Base-by-base conservation (phyloP, 2,797 vertebrate genomes). In the Eremophila alpestris region DNA sequence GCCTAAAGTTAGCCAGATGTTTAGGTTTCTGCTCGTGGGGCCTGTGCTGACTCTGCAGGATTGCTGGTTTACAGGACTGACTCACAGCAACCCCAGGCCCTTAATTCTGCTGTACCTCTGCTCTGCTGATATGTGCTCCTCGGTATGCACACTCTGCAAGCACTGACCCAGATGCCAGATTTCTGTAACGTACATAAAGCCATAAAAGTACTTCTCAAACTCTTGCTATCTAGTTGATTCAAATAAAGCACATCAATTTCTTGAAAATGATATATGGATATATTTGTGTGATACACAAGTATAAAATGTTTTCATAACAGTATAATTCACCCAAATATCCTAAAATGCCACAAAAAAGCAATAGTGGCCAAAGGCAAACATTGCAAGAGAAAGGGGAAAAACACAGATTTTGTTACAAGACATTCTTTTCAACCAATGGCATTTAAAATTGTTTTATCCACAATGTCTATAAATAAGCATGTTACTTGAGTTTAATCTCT, bases 1-100 rank as follows among this genome's bases (percentile, higher is more conserved):
- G 67, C 34, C 83, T 89, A 34, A 90, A 90, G 80, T 93, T 91
- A 91, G 92, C 80, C 94, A 96, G 91, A 95, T 96, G 87, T 91
- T 95, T 86, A 83, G 73, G n/a, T 78, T 93, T 91, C 63, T 83
- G 76, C 79, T 80, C 0, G 21, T 20, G 51, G 51, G 73, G 89
- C 68, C 68, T 77, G 62, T 91, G 92, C 94, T 97, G 95, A 95
- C 87, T 91, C 60, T 36, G 84, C 93, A 93, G 48, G 67, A 77
- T 11, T 67, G 82, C 79, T 92, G 79, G 51, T 86, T 86, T 87
- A 71, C 71, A 48, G 82, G 46, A 48, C 21, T 38, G 65, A 55
- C 71, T 49, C 80, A 59, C 62, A 83, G 75, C 87, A 71, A 52
- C 34, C 56, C 32, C 40, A 30, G 19, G 74, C 81, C 68, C 58